Percentiles rank a stretch among this genome's conserved stretches.
Evolutionary conservation across 2,797 vertebrate genomes (phyloP).

Genomic region (Molothrus ater): DNA sequence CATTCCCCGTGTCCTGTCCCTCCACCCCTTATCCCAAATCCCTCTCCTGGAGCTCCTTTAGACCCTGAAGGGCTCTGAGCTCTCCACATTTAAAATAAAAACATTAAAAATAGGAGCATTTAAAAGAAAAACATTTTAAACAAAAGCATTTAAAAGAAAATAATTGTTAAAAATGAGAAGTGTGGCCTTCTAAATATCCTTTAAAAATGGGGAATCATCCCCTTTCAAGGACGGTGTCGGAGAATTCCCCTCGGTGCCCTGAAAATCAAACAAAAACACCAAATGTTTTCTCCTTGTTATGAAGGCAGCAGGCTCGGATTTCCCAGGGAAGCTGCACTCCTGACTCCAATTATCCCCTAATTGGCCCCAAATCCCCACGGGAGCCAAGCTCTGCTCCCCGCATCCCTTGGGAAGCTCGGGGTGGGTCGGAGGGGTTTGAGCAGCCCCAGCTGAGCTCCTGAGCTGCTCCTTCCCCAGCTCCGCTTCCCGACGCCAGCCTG

Average conservation of each 20-base stretch:
- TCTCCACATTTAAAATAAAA: background rate
- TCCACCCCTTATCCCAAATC: background rate
- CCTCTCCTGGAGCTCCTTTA: background rate
- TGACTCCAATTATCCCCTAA: background rate
- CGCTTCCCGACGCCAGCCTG: background rate
- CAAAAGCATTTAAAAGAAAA: background rate
- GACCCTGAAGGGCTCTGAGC: background rate
- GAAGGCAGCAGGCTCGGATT: background rate
- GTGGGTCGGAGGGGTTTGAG: background rate
- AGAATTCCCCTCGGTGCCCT: background rate
- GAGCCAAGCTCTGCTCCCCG: background rate
- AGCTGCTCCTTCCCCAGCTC: background rate
- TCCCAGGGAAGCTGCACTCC: background rate
- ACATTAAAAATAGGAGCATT: background rate
- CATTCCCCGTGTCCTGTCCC: background rate
- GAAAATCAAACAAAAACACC: background rate
- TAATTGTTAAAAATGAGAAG: background rate
- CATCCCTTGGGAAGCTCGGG: background rate
- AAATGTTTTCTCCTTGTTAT: background rate
- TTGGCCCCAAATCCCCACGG: background rate
- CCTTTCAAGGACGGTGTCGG: accelerated
- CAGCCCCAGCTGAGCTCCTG: background rate
- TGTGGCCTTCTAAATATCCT: background rate
- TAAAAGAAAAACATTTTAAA: background rate
- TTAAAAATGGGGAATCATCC: background rate